Percentiles rank a stretch among this genome's conserved stretches.
These are phyloP conservation scores for Equus quagga DNA, from an alignment of 2,113 vertebrate genomes.

Conservation along the genomic window DNA sequence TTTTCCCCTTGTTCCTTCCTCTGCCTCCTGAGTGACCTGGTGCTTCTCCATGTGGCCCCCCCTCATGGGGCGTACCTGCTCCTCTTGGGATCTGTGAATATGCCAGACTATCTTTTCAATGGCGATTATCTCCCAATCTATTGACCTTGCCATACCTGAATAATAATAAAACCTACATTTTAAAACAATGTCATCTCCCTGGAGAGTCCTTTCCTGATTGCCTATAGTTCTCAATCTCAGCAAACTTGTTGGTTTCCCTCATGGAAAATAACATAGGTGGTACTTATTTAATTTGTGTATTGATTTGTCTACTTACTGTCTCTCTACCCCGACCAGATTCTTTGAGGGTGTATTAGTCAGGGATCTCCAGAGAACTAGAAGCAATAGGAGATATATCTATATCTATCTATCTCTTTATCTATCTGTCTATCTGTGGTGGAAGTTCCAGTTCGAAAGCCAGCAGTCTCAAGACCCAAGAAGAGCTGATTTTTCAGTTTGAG, in stretches of 20 bases:
- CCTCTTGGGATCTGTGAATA: not conserved
- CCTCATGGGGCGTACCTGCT: accelerated
- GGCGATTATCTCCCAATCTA: not conserved
- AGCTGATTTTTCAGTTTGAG: not conserved
- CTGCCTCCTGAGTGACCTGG: not conserved
- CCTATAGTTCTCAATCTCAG: not conserved
- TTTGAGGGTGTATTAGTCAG: not conserved
- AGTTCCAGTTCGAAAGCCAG: not conserved
- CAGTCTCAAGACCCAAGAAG: not conserved
- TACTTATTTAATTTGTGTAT: not conserved
- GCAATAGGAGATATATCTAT: not conserved
- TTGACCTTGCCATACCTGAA: not conserved
- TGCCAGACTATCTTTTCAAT: not conserved
- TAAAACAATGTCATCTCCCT: not conserved
- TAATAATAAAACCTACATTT: conserved; percentile 6
- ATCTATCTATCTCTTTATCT: not conserved
- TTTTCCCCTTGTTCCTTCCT: not conserved
- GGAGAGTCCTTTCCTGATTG: not conserved
- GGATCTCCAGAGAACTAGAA: not conserved
- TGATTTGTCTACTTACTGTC: not conserved
- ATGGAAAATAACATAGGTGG: not conserved
- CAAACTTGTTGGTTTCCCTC: not conserved
- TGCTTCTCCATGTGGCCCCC: not conserved
- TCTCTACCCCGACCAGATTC: not conserved
- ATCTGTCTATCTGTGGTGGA: not conserved